These are phyloP conservation scores for Sogatella furcifera DNA, from an alignment of 1,140 invertebrate species.

Conservation along the genomic window DNA sequence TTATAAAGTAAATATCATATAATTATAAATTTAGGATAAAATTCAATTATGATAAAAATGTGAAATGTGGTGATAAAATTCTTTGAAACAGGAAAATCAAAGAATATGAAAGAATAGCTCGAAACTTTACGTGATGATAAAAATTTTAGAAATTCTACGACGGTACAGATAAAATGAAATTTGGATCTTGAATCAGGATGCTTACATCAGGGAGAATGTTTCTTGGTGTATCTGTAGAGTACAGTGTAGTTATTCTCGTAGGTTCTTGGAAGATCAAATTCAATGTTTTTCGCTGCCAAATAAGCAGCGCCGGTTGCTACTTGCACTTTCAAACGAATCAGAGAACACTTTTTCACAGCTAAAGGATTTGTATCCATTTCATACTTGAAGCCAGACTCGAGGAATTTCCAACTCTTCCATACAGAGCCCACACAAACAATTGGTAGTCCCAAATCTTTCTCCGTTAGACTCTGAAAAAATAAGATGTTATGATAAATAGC, in stretches of 20 bases:
- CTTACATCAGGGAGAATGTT: not conserved
- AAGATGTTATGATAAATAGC: no score
- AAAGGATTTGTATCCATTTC: slow-evolving; percentile 37
- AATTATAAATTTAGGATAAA: no score
- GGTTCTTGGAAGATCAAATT: slow-evolving; percentile 38
- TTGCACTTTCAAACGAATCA: slow-evolving; percentile 50
- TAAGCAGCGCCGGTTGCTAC: slow-evolving; percentile 65
- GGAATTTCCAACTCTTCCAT: slow-evolving; percentile 82
- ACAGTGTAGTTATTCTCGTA: slow-evolving; percentile 39
- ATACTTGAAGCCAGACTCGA: slow-evolving; percentile 57
- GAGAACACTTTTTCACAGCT: slow-evolving; percentile 40
- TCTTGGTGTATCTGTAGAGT: slow-evolving; percentile 37
- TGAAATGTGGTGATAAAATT: no score
- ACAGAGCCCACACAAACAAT: slow-evolving; percentile 92
- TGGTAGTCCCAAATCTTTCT: slow-evolving; percentile 51
- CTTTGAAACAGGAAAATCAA: no score
- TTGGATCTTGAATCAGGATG: no score
- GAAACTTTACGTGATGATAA: no score
- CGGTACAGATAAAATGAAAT: no score
- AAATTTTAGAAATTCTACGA: no score
- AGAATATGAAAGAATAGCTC: no score
- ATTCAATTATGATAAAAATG: no score
- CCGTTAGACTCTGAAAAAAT: slow-evolving; percentile 35
- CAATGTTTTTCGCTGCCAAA: slow-evolving; percentile 51
- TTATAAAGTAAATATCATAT: no score